Percentiles rank a stretch among this genome's conserved stretches.
These are phyloP conservation scores for Schizotus pectinicornis DNA, from an alignment of 2,888 invertebrate species.

Conservation along the genomic window DNA sequence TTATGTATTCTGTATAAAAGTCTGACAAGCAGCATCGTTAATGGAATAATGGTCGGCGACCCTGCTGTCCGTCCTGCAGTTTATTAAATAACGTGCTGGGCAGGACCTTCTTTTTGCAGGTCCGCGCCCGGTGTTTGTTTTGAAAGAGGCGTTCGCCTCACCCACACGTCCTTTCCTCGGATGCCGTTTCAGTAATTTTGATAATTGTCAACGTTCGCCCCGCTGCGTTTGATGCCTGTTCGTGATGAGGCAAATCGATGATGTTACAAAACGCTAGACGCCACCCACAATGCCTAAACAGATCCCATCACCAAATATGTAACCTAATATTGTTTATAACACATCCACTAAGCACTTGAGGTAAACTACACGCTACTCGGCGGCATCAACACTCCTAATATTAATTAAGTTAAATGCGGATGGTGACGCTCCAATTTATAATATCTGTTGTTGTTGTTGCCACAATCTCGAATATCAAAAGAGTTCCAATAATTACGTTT, in stretches of 20 bases:
- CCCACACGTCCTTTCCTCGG: too few species aligned
- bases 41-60: too few species aligned
- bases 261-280: constrained; percentile 20
- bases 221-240: too few species aligned
- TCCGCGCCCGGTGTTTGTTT: too few species aligned
- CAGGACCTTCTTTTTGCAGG: too few species aligned
- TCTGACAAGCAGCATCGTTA: too few species aligned
- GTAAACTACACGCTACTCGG: constrained; percentile 12
- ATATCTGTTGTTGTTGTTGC: constrained; percentile 14
- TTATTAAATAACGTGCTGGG: too few species aligned
- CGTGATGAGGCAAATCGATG: constrained; percentile 17
- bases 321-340: constrained; percentile 27
- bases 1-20: too few species aligned
- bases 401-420: constrained; percentile 23
- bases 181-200: too few species aligned
- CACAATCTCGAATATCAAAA: constrained; percentile 11
- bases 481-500: constrained; percentile 2
- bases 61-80: too few species aligned
- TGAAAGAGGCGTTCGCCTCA: too few species aligned
- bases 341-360: constrained; percentile 26
- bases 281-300: constrained; percentile 19
- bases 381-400: constrained; percentile 16
- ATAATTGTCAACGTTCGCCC: too few species aligned
- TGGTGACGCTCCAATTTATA: constrained; percentile 20
- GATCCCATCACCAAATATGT: constrained; percentile 21